Base-by-base conservation (phyloP, 37 sponge, comb jelly and placozoan genomes). In the Ephydatia muelleri region DNA sequence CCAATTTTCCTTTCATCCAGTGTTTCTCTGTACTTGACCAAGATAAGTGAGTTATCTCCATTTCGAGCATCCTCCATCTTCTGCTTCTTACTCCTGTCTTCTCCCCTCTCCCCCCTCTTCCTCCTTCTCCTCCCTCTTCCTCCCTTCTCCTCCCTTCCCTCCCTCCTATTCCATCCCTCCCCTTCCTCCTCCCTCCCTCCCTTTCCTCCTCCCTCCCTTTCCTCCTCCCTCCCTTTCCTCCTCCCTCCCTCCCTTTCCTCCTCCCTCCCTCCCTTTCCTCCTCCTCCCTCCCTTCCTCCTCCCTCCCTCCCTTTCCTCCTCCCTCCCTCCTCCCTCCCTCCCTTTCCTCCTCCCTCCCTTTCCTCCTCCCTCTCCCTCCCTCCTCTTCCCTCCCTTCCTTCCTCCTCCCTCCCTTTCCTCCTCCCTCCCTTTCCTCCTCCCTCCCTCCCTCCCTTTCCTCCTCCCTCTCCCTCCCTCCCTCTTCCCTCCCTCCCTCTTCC, bases 211-310 rank as follows among this genome's bases (percentile, higher is more conserved):
- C n/a, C n/a, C n/a, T n/a, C n/a, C n/a, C n/a, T n/a, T n/a, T n/a
- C n/a, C n/a, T 21, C 5, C 33, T 1, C 16, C 12, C 57, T 16
- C 57, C 57, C 57, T 1, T 1, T 14, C 1, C 28, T 96, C 89
- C 82, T 93, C 93, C 85, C 91, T 93, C 94, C 86, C 92, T n/a
- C 97, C 94, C 1, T 92, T 93, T 38, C 90, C 91, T 74, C 76
- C 79, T 49, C 30, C 14, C 66, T 65, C 66, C 66, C 66, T 65
- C 66, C 31, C 78, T 21, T 26, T 11, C 47, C 4, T 14, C 28
- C 26, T 0, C 28, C 78, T 26, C 47, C 13, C 47, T 2, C 33
- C 23, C 36, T 75, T 19, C 14, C 33, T 25, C 36, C 38, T 38
- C 5, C 38, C 26, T 3, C 4, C 32, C 32, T 36, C 35, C 9